Base-by-base conservation (phyloP, 1,140 invertebrate genomes). In the Meloidogyne exigua region DNA sequence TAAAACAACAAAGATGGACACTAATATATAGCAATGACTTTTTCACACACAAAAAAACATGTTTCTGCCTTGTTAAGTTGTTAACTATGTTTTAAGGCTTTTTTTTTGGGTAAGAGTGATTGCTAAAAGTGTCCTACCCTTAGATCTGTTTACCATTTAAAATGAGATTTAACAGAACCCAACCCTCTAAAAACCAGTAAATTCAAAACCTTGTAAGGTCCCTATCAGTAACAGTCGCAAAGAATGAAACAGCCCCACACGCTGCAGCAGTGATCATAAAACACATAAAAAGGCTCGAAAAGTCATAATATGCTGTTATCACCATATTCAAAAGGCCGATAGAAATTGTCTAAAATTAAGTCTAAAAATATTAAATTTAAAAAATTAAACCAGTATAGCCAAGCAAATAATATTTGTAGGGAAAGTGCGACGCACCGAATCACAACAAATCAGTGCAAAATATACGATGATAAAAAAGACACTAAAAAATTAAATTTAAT, bases 381-480 rank as follows among this genome's bases (percentile, higher is more conserved):
- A 39, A 44, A 72, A 57, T 23, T 26, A 57, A 57, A 73, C 72
- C 72, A 87, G 75, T 66, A 87, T 73, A 49, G 72, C 85, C 63
- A 82, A 85, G 28, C 79, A 72, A 73, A 87, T 84, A 9, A 87
- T 74, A 63, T 87, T 87, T 1, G 76, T 49, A 57, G 85, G 85
- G 75, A 85, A 87, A 2, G 74, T 78, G 4, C 85, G 82, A 39
- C 85, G 85, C 36, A 87, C 86, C 23, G 69, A 73, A 62, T 87
- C 85, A 70, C 85, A 87, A 77, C 85, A 87, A 25, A 87, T 81
- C 39, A 87, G 74, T 15, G 76, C 83, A 28, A 87, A 39, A 80
- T 85, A 85, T n/a, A 85, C 79, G 25, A 84, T 76, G 42, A 85
- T 67, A 36, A 85, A 87, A 26, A 68, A 64, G 18, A 68, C 72